Conservation (phyloP, 2,797 vertebrate species). For the Diceros bicornis region DNA sequence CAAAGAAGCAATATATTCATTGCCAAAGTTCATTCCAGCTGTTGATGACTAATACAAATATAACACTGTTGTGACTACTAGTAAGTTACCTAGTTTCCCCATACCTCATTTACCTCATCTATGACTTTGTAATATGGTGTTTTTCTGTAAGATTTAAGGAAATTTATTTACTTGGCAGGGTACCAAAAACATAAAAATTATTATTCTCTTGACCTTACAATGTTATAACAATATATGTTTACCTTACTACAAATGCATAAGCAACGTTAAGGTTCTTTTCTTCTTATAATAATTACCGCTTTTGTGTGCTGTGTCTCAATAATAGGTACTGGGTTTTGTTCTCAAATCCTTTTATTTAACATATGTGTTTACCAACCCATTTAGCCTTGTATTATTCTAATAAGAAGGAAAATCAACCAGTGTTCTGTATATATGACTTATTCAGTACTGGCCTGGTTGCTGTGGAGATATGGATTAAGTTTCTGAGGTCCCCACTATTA, state of each 20-base stretch:
- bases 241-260: not conserved
- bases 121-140: not conserved
- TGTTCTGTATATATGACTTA: slow-evolving; percentile 19
- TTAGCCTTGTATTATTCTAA: not conserved
- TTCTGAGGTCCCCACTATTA: not conserved
- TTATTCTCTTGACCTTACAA: not conserved
- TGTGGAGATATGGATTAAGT: not conserved
- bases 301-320: not conserved
- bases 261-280: not conserved
- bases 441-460: not conserved
- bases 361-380: not conserved
- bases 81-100: not conserved
- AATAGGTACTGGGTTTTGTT: not conserved
- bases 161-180: not conserved
- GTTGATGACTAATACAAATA: not conserved
- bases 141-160: not conserved
- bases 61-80: not conserved
- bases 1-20: not conserved
- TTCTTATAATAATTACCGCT: not conserved
- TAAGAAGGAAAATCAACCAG: not conserved
- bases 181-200: slow-evolving; percentile 1
- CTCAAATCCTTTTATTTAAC: not conserved
- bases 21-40: not conserved
- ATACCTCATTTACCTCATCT: not conserved
- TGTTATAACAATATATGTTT: not conserved